Percentiles rank a stretch among this genome's conserved stretches.
Conservation (phyloP, 2,888 invertebrate species). For the Litoditis marina region DNA sequence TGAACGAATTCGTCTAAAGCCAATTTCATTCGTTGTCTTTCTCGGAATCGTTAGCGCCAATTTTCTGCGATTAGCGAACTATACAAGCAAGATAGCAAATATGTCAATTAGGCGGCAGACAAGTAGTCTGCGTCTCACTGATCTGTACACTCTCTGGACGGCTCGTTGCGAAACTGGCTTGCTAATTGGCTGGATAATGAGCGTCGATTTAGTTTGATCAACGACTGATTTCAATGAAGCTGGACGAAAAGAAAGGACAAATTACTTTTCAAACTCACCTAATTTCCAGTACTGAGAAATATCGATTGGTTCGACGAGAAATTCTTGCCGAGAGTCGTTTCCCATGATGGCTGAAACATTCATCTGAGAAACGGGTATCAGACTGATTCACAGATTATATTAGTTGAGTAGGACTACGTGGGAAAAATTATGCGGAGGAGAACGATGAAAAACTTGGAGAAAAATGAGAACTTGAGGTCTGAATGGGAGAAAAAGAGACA, state of each 20-base stretch:
- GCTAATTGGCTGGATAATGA: too few species aligned
- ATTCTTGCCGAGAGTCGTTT: constrained; percentile 3
- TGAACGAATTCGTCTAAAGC: background rate
- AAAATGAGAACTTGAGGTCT: background rate
- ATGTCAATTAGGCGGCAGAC: too few species aligned
- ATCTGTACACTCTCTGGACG: too few species aligned
- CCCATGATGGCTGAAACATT: background rate
- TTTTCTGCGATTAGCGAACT: too few species aligned
- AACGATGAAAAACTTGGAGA: background rate
- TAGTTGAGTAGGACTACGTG: too few species aligned
- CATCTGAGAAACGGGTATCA: background rate
- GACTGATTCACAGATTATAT: constrained; percentile 1
- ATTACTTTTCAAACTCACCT: background rate
- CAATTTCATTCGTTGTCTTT: too few species aligned
- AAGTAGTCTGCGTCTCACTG: too few species aligned
- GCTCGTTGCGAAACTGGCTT: too few species aligned
- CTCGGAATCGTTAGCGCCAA: too few species aligned
- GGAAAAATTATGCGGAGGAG: background rate
- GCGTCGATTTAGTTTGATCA: too few species aligned
- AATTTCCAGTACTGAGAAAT: constrained; percentile 4
- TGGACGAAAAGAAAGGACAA: background rate
- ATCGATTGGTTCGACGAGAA: constrained; percentile 7
- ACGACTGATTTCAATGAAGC: background rate
- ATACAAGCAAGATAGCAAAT: too few species aligned
- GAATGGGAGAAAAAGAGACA: background rate